Base-by-base conservation (phyloP, 2,888 invertebrate species). In the Melanargia galathea region DNA sequence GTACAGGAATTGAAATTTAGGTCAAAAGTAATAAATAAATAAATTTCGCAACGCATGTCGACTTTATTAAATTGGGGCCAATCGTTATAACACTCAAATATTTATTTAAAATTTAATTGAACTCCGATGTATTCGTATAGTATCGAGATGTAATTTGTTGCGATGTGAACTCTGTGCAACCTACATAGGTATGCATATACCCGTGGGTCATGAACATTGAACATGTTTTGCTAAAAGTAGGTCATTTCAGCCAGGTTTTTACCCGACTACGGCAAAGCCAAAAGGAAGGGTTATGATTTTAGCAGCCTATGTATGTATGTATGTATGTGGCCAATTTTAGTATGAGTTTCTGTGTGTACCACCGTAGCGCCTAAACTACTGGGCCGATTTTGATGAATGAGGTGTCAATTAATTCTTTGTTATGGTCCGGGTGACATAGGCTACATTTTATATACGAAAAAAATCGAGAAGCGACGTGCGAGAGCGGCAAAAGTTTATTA, bases 101-200 rank as follows among this genome's bases (percentile, higher is more conserved):
- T 58, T 45, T 48, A 45, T 58, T 40, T 46, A 46, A 58, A 58
- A 48, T 35, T 46, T 48, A 35, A 58, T 58, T 58, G 43, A 30
- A 56, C 22, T 58, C 22, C 46, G 24, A 18, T 57, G 10, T 11
- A n/a, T n/a, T n/a, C n/a, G n/a, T n/a, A n/a, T n/a, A 58, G 35
- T 35, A 58, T 48, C 35, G 58, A 16, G 24, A 58, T 58, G 48
- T 48, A 58, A 46, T 57, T 57, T 20, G 46, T 57, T 20, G 26
- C 45, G 7, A 33, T 30, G 45, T 33, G 57, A 45, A 30, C 45
- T 18, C 18, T 20, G 26, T 38, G 20, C 20, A 48, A 46, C 58
- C 58, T 58, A 58, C 16, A 43, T 58, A 11, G 26, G 38, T 38
- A 38, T n/a, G 38, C n/a, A 6, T 38, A 38, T 13, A 13, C 1